Base-by-base conservation (phyloP, 2,888 invertebrate species). In the Myathropa florea region DNA sequence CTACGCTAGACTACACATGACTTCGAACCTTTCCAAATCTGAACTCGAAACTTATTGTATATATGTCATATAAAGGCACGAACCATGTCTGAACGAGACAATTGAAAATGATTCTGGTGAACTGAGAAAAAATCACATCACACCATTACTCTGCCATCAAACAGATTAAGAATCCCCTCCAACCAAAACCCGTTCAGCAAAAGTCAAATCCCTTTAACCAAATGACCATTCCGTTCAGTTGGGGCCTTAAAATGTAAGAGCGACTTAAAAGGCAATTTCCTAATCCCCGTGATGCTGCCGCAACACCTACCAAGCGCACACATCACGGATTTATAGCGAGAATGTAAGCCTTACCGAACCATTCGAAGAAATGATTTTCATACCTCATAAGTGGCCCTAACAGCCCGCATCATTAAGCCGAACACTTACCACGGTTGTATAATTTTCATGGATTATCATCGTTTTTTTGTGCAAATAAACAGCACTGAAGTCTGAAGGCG, bases 341-440 rank as follows among this genome's bases (percentile, higher is more conserved):
- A 67, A 61, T 18, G 68, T 77, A 77, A 61, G 36, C 68, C 60
- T 55, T 21, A 68, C 53, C 30, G 61, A 26, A 77, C 30, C 60
- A 68, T 55, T 68, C 30, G 24, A 21, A 24, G 24, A 55, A 77
- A 55, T 55, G 33, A 53, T 68, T 61, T 68, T 61, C 21, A 68
- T 77, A 70, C 68, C 53, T 55, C 68, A 53, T 63, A 55, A 61
- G 68, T 61, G 68, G 68, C 33, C 46, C 26, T 77, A 68, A 77
- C 21, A 33, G 36, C 36, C 21, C 68, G 21, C 61, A 61, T 55
- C 68, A 55, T 76, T 28, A 61, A 60, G 18, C 14, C 60, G 33
- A 24, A 18, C 65, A 65, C 57, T 36, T 75, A 23, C 28, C 18
- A n/a, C 21, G 65, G 75, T 21, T 30, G 26, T 63, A 55, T 68